Percentiles rank a stretch among this genome's conserved stretches.
Conservation (phyloP, 2,797 vertebrate genomes). For the Bradypodion ventrale region DNA sequence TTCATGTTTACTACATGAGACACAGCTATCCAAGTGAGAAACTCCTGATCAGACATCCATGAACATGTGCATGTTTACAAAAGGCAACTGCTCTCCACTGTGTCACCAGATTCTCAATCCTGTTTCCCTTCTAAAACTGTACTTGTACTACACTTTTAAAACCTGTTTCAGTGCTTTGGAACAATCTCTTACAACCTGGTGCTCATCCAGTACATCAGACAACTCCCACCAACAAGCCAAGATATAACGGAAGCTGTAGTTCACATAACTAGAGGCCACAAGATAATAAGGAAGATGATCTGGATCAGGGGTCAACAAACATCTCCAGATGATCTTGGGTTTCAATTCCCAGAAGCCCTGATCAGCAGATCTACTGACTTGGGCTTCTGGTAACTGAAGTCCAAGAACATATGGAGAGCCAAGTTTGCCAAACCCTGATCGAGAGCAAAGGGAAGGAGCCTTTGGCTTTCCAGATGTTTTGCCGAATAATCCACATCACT, state of each 20-base stretch:
- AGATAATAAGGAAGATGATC: too few species aligned
- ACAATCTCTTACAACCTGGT: neutral
- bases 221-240: neutral
- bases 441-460: neutral
- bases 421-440: neutral
- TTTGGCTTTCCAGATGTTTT: neutral
- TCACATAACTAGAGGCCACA: neutral
- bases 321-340: too few species aligned
- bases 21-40: neutral
- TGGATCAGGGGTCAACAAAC: too few species aligned
- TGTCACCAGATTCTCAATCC: neutral
- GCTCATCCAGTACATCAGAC: neutral
- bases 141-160: neutral
- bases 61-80: neutral
- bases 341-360: too few species aligned
- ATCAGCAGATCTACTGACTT: too few species aligned
- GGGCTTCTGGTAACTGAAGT: too few species aligned
- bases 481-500: neutral
- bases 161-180: neutral
- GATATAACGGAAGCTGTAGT: neutral
- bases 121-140: neutral
- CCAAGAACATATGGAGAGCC: too few species aligned
- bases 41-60: too few species aligned
- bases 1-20: neutral
- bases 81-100: neutral